Evolutionary conservation across 2,888 invertebrate species (phyloP).

Genomic region (Heliothis peltigera): DNA sequence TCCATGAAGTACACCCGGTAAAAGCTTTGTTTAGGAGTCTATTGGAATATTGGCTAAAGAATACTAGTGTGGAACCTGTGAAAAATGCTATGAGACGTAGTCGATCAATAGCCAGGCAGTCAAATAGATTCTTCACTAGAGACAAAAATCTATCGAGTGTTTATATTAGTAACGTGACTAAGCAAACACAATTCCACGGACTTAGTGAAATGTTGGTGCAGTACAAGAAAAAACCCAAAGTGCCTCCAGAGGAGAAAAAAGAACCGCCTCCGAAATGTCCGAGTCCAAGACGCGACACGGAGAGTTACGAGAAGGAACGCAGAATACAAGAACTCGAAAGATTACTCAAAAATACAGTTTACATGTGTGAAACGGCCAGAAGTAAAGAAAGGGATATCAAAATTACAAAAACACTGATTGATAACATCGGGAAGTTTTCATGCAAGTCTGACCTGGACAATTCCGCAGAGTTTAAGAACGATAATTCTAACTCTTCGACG

Average conservation of each 20-base stretch:
- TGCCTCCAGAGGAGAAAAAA: constrained; percentile 14
- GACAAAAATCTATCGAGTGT: constrained; percentile 75
- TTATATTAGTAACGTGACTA: constrained; percentile 62
- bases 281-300: constrained; percentile 63
- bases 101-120: constrained; percentile 72
- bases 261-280: constrained; percentile 23
- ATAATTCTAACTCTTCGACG: constrained; percentile 72
- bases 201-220: constrained; percentile 58
- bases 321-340: constrained; percentile 80
- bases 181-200: constrained; percentile 75
- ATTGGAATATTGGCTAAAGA: constrained; percentile 80
- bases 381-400: constrained; percentile 76
- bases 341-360: constrained; percentile 81
- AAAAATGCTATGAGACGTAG: constrained; percentile 66
- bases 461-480: constrained; percentile 45
- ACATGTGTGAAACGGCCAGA: constrained; percentile 73
- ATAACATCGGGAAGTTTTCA: constrained; percentile 71
- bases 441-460: constrained; percentile 47
- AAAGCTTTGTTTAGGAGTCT: constrained; percentile 78
- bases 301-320: constrained; percentile 76
- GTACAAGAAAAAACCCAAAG: constrained; percentile 41
- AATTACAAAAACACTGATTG: constrained; percentile 77
- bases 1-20: constrained; percentile 71
- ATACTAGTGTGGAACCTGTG: constrained; percentile 66
- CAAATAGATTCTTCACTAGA: constrained; percentile 72